A percentile compares a stretch with the other conserved stretches of the same genome.
Evolutionary conservation across 2,888 invertebrate genomes (phyloP).

Genomic region (Marasmarcha lunaedactyla): DNA sequence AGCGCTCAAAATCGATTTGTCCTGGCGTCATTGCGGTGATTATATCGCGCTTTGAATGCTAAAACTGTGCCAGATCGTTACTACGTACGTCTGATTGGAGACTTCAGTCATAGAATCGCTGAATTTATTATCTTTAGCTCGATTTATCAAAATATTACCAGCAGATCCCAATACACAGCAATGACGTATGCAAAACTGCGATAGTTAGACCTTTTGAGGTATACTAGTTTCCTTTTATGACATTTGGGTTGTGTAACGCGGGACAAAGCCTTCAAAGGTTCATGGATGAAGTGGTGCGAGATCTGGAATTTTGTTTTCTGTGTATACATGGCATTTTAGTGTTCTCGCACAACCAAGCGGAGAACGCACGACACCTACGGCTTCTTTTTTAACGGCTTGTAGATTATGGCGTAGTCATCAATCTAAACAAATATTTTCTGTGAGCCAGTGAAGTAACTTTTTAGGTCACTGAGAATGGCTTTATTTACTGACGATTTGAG

Average conservation of each 20-base stretch:
- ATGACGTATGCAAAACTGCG: constrained; percentile 20
- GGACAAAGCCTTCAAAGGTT: constrained; percentile 36
- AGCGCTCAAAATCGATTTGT: neutral
- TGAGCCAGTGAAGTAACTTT: constrained; percentile 16
- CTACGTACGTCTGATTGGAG: neutral
- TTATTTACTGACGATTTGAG: neutral
- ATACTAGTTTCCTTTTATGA: constrained; percentile 25
- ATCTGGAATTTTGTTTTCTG: constrained; percentile 24
- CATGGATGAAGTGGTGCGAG: constrained; percentile 23
- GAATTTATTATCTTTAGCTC: neutral
- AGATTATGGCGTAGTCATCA: constrained; percentile 11
- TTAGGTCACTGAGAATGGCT: neutral
- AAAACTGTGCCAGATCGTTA: neutral
- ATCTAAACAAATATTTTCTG: constrained; percentile 9
- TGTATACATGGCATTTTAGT: constrained; percentile 28
- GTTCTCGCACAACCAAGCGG: constrained; percentile 12
- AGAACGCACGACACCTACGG: constrained; percentile 19
- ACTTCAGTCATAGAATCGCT: neutral
- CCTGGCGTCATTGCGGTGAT: neutral
- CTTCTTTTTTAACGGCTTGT: constrained; percentile 8
- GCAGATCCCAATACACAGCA: constrained; percentile 28
- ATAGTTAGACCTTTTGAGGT: constrained; percentile 21
- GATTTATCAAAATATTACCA: constrained; percentile 22
- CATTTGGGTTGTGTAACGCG: constrained; percentile 35
- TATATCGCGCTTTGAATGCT: neutral